Percentiles rank a stretch among this genome's conserved stretches.
Evolutionary conservation across 2,113 vertebrate species (phyloP).

Genomic region (Sander vitreus): DNA sequence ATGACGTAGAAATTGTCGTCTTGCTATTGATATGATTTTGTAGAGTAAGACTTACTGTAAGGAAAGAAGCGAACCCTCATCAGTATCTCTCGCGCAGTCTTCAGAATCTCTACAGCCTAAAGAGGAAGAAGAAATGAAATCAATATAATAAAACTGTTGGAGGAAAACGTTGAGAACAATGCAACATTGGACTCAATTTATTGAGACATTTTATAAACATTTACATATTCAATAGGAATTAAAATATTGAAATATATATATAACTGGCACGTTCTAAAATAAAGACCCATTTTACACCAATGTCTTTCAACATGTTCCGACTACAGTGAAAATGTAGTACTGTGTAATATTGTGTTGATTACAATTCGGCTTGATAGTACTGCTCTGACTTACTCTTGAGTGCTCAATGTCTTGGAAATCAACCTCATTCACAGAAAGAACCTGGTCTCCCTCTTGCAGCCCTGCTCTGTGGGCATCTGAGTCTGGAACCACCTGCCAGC

Average conservation of each 20-base stretch:
- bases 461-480: conserved; percentile 96
- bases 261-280: background rate
- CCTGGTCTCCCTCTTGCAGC: conserved; percentile 97
- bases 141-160: background rate
- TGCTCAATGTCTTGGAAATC: conserved; percentile 99
- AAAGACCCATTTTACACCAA: background rate
- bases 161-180: background rate
- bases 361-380: background rate
- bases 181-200: background rate
- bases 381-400: conserved; percentile 87
- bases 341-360: background rate
- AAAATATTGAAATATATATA: background rate
- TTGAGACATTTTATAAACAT: background rate
- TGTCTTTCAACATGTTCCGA: background rate
- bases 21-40: background rate
- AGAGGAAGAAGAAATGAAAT: conserved; percentile 17
- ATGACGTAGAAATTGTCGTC: background rate
- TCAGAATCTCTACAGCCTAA: conserved; percentile 97
- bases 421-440: conserved; percentile 96
- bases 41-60: conserved; percentile 89
- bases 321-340: background rate
- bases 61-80: conserved; percentile 99
- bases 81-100: conserved; percentile 95
- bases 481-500: conserved; percentile 92
- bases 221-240: background rate